Evolutionary conservation across 2,797 vertebrate species (phyloP), one percentile per base, ranked within the genome.

Genomic region (Florisuga fusca): DNA sequence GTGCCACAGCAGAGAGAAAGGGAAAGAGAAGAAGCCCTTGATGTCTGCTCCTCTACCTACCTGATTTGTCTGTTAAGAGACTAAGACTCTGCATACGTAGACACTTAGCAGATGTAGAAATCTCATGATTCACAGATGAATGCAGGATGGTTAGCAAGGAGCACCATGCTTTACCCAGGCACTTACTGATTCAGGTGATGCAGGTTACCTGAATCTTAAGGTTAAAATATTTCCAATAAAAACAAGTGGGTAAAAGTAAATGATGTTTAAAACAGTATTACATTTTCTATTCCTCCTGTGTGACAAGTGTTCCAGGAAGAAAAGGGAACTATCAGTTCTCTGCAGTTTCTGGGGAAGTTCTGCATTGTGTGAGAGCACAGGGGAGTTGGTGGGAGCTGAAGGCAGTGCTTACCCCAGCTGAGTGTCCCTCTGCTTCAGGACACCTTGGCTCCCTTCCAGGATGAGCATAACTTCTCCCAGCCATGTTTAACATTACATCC

Each of bases 111-210:
- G 57, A 34, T 29, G 29, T 17, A 45, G 46, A 74, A 85, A 57
- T 43, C 73, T 80, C 10, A 29, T 10, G 46, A 78, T 87, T 92
- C 91, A 75, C 29, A 50, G 67, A 93, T 86, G 34, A 89, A 43
- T 34, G 50, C 1, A 1, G 17, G 73, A 64, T 58, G 51, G 19
- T 72, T 75, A 86, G 87, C 81, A 48, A 91, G 29, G 58, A 87
- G 29, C 50, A 45, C 29, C 36, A 2, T 8, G 27, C 29, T 48
- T 59, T 9, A 63, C 14, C 68, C 91, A 46, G 57, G 36, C 63
- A 19, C 10, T 38, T 17, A 36, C 9, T 57, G 83, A 41, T 90
- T 38, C 12, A 7, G 41, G 31, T 59, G 89, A 74, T 57, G 26
- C n/a, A 34, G 41, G 76, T 72, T 55, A 58, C 80, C 64, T 23